These are phyloP conservation scores for Rostratula benghalensis DNA, from an alignment of 2,113 vertebrate species.

Conservation along the genomic window DNA sequence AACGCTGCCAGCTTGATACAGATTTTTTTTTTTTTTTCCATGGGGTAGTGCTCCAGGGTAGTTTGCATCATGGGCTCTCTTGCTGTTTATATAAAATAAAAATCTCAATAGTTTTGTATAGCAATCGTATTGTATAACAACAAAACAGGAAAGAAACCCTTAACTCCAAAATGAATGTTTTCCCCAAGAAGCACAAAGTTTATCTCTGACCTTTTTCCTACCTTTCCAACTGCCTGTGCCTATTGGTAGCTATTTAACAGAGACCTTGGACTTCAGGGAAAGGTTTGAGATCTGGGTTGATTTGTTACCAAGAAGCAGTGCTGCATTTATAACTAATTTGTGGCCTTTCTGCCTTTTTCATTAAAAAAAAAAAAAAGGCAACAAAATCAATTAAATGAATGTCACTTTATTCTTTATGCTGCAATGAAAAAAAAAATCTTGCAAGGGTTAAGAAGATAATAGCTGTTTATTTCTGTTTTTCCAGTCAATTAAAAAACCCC, in stretches of 20 bases:
- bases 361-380: not conserved
- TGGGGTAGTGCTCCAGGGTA: constrained; percentile 12
- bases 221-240: not conserved
- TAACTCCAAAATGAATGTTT: not conserved
- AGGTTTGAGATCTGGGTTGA: not conserved
- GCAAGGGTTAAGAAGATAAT: not conserved
- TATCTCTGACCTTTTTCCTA: not conserved
- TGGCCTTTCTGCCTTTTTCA: not conserved
- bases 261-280: not conserved
- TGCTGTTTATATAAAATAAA: not conserved
- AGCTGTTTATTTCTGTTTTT: not conserved
- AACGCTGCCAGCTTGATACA: not conserved
- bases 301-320: not conserved
- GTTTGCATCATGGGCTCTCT: not conserved
- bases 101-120: not conserved
- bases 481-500: not conserved
- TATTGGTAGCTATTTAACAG: not conserved
- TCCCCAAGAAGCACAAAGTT: not conserved
- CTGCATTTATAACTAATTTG: not conserved
- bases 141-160: not conserved
- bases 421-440: not conserved
- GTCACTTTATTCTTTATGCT: not conserved
- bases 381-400: not conserved
- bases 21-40: not conserved
- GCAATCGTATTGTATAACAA: not conserved